Conservation (phyloP, 2,888 invertebrate species). For the Caenorhabditis japonica region DNA sequence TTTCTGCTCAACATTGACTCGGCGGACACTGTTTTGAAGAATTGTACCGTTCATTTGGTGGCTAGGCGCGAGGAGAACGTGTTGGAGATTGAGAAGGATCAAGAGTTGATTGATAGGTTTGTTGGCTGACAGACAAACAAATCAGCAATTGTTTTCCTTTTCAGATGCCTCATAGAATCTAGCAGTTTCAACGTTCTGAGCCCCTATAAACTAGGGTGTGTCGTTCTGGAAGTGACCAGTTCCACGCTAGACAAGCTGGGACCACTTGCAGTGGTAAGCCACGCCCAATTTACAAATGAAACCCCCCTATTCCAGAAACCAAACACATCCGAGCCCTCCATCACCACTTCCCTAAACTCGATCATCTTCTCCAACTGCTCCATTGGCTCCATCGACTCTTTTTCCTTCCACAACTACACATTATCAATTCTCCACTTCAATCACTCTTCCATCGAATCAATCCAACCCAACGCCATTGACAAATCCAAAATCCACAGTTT, state of each 20-base stretch:
- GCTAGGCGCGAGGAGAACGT: constrained; percentile 16
- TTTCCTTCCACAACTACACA: constrained; percentile 31
- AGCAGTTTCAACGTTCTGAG: constrained; percentile 27
- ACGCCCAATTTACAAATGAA: neutral
- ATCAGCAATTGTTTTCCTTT: constrained; percentile 4
- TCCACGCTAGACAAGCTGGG: constrained; percentile 35
- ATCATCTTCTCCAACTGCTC: constrained; percentile 43
- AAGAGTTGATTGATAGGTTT: constrained; percentile 16
- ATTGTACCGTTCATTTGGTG: constrained; percentile 12
- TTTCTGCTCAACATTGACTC: constrained; percentile 33
- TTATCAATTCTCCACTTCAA: constrained; percentile 25
- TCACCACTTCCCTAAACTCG: constrained; percentile 11
- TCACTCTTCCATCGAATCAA: constrained; percentile 19
- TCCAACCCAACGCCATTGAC: constrained; percentile 30
- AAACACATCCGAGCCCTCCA: constrained; percentile 17
- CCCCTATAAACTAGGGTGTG: constrained; percentile 36
- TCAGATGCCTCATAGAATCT: constrained; percentile 27
- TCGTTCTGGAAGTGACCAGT: constrained; percentile 19
- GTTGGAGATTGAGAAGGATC: constrained; percentile 5
- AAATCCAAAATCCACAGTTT: constrained; percentile 33
- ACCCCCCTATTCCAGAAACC: neutral
- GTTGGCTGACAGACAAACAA: constrained; percentile 2
- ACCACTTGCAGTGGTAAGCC: constrained; percentile 20
- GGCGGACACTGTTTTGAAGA: constrained; percentile 19
- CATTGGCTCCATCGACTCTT: constrained; percentile 29